Evolutionary conservation across 2,888 invertebrate species (phyloP).

Genomic region (Limnephilus rhombicus): DNA sequence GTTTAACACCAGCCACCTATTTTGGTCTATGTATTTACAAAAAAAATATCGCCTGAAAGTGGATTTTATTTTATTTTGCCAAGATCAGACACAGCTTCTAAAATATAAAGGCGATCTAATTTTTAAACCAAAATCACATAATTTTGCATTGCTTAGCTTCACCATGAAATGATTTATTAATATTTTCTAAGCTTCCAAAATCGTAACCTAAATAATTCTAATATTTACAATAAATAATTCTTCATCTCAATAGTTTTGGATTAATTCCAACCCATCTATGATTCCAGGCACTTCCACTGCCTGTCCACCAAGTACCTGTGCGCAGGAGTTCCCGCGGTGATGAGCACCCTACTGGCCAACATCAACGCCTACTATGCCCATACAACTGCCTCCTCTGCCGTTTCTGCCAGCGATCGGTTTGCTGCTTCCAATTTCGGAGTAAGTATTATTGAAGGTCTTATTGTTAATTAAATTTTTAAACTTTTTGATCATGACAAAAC

Average conservation of each 20-base stretch:
- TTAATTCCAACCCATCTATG: not conserved
- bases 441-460: constrained; percentile 73
- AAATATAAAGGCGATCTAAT: too few species aligned
- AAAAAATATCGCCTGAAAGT: too few species aligned
- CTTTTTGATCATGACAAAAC: not conserved
- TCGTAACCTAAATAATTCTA: not conserved
- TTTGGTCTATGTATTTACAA: too few species aligned
- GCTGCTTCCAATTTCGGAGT: constrained; percentile 99
- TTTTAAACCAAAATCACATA: too few species aligned
- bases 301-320: constrained; percentile 99
- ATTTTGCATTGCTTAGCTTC: too few species aligned
- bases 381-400: constrained; percentile 97
- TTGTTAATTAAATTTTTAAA: not conserved
- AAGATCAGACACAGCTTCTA: too few species aligned
- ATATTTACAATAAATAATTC: not conserved
- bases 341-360: constrained; percentile 98
- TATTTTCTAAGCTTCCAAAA: not conserved
- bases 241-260: not conserved
- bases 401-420: constrained; percentile 99
- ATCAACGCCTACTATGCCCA: constrained; percentile 99
- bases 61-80: too few species aligned
- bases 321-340: constrained; percentile 99
- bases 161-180: too few species aligned
- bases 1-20: too few species aligned
- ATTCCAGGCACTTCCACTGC: constrained; percentile 97